A percentile compares a stretch with the other conserved stretches of the same genome.
Conservation (phyloP, 2,113 vertebrate genomes). For the Hoplias malabaricus region DNA sequence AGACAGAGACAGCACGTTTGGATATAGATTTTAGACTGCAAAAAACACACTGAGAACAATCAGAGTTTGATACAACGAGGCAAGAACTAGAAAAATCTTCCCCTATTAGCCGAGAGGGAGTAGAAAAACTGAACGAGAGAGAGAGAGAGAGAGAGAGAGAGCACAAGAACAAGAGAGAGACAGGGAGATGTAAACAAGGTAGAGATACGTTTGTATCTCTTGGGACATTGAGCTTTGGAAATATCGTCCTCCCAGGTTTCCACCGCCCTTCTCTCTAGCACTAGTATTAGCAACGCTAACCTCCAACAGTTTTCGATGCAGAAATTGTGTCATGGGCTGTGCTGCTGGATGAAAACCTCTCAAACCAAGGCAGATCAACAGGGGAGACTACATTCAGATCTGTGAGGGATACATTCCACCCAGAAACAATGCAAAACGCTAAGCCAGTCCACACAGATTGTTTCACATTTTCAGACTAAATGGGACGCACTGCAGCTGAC, state of each 20-base stretch:
- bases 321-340: constrained; percentile 32
- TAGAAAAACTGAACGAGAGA: constrained; percentile 37
- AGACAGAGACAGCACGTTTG: constrained; percentile 70
- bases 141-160: constrained; percentile 52
- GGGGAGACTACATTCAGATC: constrained; percentile 66
- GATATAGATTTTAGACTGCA: constrained; percentile 65
- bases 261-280: constrained; percentile 27
- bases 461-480: background rate
- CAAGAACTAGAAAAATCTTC: constrained; percentile 56
- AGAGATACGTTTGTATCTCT: constrained; percentile 72
- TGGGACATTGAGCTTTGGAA: constrained; percentile 49
- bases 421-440: background rate
- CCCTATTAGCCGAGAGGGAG: constrained; percentile 48
- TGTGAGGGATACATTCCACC: constrained; percentile 62
- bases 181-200: constrained; percentile 72
- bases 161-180: constrained; percentile 52
- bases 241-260: constrained; percentile 44
- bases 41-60: constrained; percentile 58
- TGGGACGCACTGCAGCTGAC: too few relatives aligned
- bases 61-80: constrained; percentile 54
- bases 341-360: constrained; percentile 58
- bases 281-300: constrained; percentile 7
- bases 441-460: background rate
- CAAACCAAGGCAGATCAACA: constrained; percentile 2
- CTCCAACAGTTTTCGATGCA: background rate